Evolutionary conservation across 2,797 vertebrate species (phyloP).

Genomic region (Lutjanus argentimaculatus): DNA sequence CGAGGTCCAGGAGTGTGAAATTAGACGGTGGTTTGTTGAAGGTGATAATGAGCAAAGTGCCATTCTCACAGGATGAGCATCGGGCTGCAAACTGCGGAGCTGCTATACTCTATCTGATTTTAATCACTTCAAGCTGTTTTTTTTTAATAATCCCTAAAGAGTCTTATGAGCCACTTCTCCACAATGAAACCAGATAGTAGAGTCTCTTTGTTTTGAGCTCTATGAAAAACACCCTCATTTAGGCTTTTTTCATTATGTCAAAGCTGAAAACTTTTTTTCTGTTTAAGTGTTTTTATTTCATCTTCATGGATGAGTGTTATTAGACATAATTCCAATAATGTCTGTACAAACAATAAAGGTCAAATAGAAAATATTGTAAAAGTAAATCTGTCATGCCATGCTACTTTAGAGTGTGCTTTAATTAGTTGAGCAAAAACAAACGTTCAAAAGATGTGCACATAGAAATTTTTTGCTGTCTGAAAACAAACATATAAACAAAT

Average conservation of each 20-base stretch:
- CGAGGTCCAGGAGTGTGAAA: conserved; percentile 83
- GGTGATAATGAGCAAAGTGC: conserved; percentile 87
- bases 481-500: too few relatives aligned
- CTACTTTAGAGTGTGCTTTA: background rate
- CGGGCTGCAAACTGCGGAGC: conserved; percentile 62
- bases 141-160: conserved; percentile 67
- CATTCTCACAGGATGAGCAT: conserved; percentile 79
- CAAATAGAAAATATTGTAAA: background rate
- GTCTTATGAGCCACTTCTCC: conserved; percentile 48
- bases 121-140: conserved; percentile 75
- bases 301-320: conserved; percentile 1
- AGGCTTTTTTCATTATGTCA: conserved; percentile 4
- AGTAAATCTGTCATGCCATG: background rate
- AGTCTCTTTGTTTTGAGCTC: conserved; percentile 52
- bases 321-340: background rate
- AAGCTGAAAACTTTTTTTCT: background rate
- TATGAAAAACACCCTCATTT: conserved; percentile 25
- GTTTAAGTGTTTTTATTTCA: background rate
- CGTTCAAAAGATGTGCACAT: too few relatives aligned
- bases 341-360: background rate
- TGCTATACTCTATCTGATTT: conserved; percentile 74
- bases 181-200: conserved; percentile 30
- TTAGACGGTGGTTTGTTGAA: conserved; percentile 79
- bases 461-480: too few relatives aligned
- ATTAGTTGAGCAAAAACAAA: too few relatives aligned